These are phyloP conservation scores for Ataeniobius toweri DNA, from an alignment of 2,797 vertebrate genomes.

Conservation along the genomic window DNA sequence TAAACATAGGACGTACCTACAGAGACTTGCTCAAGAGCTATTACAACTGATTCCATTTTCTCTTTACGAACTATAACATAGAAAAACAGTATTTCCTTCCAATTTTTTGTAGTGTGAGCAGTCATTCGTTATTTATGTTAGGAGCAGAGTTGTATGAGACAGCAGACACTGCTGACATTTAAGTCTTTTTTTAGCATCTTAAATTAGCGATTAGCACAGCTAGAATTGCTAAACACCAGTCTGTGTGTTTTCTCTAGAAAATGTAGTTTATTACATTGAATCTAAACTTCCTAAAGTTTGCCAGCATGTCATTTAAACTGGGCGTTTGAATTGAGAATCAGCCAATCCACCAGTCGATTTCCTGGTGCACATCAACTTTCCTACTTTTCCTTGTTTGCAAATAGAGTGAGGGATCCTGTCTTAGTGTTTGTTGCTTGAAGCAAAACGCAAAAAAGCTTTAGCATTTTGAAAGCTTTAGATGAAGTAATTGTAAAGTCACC, in stretches of 20 bases:
- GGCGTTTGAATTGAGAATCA: background rate
- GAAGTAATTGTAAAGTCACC: slow-evolving; percentile 15
- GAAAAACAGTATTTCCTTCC: background rate
- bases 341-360: background rate
- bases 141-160: background rate
- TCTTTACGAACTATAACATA: background rate
- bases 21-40: background rate
- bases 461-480: background rate
- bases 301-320: background rate
- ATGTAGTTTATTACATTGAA: background rate
- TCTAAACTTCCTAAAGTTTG: background rate
- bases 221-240: background rate
- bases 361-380: background rate
- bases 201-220: background rate
- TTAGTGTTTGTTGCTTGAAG: background rate
- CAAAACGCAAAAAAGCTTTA: background rate
- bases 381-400: background rate
- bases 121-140: background rate
- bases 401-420: background rate
- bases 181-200: background rate
- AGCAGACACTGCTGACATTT: background rate
- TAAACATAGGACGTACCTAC: background rate
- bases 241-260: background rate
- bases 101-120: background rate
- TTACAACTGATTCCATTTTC: background rate